phyloP scores from a whole-genome alignment of 2,113 vertebrate genomes.

The Capra hircus region DNA sequence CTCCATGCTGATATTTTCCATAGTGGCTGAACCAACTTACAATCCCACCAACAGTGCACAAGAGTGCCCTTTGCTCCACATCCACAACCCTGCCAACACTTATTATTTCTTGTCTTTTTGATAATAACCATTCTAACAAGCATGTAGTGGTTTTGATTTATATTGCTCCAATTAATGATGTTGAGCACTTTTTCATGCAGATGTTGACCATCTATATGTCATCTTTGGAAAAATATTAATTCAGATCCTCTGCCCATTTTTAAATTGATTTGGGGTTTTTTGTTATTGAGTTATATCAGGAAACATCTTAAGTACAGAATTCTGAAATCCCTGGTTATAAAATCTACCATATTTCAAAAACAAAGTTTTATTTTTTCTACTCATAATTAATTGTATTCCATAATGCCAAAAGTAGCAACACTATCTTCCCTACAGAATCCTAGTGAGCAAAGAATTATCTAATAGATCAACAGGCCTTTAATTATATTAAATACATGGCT shows the following conservation, averaged over 20 bases:
- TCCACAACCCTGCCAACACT: background rate
- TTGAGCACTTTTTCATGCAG: background rate
- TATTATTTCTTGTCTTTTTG: background rate
- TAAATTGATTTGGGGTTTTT: background rate
- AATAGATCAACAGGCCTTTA: background rate
- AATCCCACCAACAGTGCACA: background rate
- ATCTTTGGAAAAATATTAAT: background rate
- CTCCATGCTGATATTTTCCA: background rate
- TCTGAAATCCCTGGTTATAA: conserved; percentile 25
- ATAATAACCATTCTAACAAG: background rate
- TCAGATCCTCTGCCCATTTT: background rate
- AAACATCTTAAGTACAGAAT: background rate
- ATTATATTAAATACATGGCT: background rate
- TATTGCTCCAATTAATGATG: background rate
- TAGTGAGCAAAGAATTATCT: conserved; percentile 4
- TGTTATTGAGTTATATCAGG: background rate
- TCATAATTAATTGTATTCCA: background rate
- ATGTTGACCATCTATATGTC: background rate
- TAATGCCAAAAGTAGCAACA: background rate
- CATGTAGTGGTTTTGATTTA: background rate
- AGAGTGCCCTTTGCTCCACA: background rate
- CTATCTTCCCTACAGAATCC: background rate
- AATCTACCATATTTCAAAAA: background rate
- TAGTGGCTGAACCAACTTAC: background rate
- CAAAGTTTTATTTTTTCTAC: background rate